Conservation (phyloP, 1,140 invertebrate genomes). For the Solen grandis region DNA sequence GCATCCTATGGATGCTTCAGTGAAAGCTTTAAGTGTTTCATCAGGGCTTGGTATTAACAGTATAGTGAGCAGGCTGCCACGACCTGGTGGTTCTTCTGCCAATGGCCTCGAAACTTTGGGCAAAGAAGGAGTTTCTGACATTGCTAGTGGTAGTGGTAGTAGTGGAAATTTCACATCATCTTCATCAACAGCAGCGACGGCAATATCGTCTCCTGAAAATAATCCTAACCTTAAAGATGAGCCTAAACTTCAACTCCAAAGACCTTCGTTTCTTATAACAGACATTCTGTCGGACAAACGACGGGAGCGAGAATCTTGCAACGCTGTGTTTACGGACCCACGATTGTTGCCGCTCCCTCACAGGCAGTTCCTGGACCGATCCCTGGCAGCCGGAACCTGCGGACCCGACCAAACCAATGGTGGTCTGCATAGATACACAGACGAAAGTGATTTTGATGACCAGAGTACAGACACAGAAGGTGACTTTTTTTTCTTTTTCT, state of each 20-base stretch:
- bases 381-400: slow-evolving; percentile 30
- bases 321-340: slow-evolving; percentile 34
- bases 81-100: no score
- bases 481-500: slow-evolving; percentile 2
- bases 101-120: slow-evolving; percentile 17
- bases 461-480: slow-evolving; percentile 34
- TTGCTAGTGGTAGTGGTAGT: neutral
- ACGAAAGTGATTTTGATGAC: slow-evolving; percentile 50
- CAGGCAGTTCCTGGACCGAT: slow-evolving; percentile 35
- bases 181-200: neutral
- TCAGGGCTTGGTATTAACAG: neutral
- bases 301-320: slow-evolving; percentile 10
- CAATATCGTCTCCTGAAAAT: neutral
- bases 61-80: slow-evolving; percentile 18
- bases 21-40: slow-evolving; percentile 18
- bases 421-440: neutral
- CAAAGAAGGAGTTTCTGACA: slow-evolving; percentile 15
- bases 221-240: slow-evolving; percentile 22
- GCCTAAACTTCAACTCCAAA: slow-evolving; percentile 12
- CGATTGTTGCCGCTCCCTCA: slow-evolving; percentile 31
- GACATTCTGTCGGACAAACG: slow-evolving; percentile 38
- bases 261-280: slow-evolving; percentile 50
- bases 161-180: neutral
- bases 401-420: slow-evolving; percentile 29
- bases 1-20: slow-evolving; percentile 47